Evolutionary conservation across 2,888 invertebrate species (phyloP).

Genomic region (Chrysomela aeneicollis): DNA sequence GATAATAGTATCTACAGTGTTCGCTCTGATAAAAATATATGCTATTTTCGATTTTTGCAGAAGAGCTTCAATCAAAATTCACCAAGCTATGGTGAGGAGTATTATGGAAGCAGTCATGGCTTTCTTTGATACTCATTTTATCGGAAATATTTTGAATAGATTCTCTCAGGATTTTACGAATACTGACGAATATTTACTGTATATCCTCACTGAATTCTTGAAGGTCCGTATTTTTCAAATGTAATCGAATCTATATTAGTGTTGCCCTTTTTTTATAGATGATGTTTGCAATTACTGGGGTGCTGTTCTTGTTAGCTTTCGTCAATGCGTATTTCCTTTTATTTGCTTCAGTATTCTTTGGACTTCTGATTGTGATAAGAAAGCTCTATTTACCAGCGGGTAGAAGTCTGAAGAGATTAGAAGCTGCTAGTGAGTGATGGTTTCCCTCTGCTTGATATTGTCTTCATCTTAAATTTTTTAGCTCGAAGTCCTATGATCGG

Average conservation of each 20-base stretch:
- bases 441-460: background rate
- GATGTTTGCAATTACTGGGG: conserved; percentile 38
- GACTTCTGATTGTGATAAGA: conserved; percentile 42
- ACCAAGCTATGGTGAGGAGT: conserved; percentile 46
- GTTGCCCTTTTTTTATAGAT: conserved; percentile 38
- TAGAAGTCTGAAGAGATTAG: conserved; percentile 51
- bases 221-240: conserved; percentile 38
- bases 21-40: conserved; percentile 36
- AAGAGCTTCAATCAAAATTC: conserved; percentile 66
- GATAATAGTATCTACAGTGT: conserved; percentile 28
- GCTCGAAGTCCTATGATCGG: conserved; percentile 58
- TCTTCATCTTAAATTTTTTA: conserved; percentile 41
- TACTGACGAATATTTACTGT: conserved; percentile 49
- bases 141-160: conserved; percentile 52
- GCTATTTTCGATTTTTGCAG: conserved; percentile 80
- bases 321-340: conserved; percentile 46
- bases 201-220: conserved; percentile 42
- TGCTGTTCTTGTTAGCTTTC: conserved; percentile 38
- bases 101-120: conserved; percentile 49
- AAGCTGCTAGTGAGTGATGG: conserved; percentile 50
- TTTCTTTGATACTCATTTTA: conserved; percentile 52
- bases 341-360: conserved; percentile 42
- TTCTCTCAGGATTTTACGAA: conserved; percentile 51
- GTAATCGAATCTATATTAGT: background rate
- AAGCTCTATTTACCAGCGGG: conserved; percentile 49